phyloP scores from a whole-genome alignment of 2,113 vertebrate species.

The Setophaga petechia region DNA sequence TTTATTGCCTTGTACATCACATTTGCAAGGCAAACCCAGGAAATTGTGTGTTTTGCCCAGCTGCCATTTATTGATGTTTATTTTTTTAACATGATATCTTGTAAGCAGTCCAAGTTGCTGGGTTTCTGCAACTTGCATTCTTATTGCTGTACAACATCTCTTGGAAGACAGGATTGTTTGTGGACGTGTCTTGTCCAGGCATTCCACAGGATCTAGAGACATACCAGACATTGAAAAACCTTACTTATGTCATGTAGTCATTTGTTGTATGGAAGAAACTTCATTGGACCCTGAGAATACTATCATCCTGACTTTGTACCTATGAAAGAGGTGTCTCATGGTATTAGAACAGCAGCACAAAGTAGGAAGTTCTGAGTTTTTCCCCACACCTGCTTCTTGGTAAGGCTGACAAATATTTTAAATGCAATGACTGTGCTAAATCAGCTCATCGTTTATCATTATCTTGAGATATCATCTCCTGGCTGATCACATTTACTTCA shows the following conservation, averaged over 20 bases:
- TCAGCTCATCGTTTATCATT: neutral
- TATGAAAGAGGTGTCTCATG: neutral
- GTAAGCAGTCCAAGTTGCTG: neutral
- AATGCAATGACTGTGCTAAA: neutral
- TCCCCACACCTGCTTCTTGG: neutral
- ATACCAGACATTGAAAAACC: neutral
- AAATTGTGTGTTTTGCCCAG: neutral
- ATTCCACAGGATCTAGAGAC: neutral
- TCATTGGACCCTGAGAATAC: neutral
- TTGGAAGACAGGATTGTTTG: neutral
- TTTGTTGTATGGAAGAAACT: neutral
- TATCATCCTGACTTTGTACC: neutral
- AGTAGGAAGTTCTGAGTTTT: neutral
- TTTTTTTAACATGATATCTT: neutral
- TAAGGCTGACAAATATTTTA: neutral
- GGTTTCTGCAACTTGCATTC: neutral
- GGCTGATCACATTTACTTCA: neutral
- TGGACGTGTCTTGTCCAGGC: rapidly evolving
- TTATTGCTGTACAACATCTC: neutral
- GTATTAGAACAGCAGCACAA: neutral
- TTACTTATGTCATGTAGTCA: neutral
- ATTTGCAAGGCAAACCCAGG: neutral
- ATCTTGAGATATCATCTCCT: neutral
- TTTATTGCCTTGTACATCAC: neutral
- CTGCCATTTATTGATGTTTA: neutral